Evolutionary conservation across 2,888 invertebrate genomes (phyloP), one percentile per base, ranked within the genome.

Genomic region (Noctua janthina): DNA sequence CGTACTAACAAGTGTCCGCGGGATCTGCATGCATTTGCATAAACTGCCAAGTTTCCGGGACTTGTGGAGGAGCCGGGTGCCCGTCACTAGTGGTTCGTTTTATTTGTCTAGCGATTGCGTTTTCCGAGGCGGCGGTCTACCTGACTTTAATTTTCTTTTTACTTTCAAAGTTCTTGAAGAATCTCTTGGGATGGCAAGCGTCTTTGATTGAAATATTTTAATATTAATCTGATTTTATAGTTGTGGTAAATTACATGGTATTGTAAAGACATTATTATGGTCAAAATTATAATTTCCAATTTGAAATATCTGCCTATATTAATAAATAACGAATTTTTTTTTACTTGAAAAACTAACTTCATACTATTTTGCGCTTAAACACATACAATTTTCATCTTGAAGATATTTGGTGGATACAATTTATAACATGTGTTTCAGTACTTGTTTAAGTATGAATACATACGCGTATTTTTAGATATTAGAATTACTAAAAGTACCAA

Each of bases 1-100:
- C 82, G 85, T 78, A 85, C 82, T 89, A 87, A 90, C 91, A 91
- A 93, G 92, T 92, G 92, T 92, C 91, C 86, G 87, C 81, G 79
- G 87, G 90, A 94, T 95, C 93, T 95, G 91, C 94, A 95, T 95
- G 93, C 88, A 95, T 95, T 95, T 93, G 92, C 94, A 95, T 95
- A 94, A 94, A 93, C 92, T 90, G 87, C 88, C 87, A 89, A 90
- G 91, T 92, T 87, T 79, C 83, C 84, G 90, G 90, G 90, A 88
- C 87, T 88, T 88, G 86, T 88, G 87, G 87, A 88, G 89, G 90
- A 92, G 89, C 90, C 85, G 86, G 88, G 90, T 91, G 89, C 90
- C 86, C 87, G 88, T 89, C 90, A 88, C 87, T 82, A 82, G 76
- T 84, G 70, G 83, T n/a, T 72, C 82, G 85, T 91, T 91, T 87